phyloP scores from a whole-genome alignment of 2,113 vertebrate species.

The Carassius gibelio region DNA sequence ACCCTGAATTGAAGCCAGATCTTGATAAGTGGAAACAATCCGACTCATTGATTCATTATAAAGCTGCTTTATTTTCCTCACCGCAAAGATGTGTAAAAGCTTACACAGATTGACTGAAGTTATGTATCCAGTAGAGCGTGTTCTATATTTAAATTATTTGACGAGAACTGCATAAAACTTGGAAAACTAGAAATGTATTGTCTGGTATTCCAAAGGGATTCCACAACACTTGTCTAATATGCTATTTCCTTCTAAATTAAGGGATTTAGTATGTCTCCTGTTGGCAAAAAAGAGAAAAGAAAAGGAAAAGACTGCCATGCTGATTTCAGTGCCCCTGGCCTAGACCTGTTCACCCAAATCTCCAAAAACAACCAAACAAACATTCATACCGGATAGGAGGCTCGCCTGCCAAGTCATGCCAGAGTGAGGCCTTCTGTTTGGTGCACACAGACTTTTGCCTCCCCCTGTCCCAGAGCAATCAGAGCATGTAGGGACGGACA shows the following conservation, averaged over 20 bases:
- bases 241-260: constrained; percentile 20
- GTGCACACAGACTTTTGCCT: constrained; percentile 55
- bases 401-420: constrained; percentile 59
- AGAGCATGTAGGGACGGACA: constrained; percentile 77
- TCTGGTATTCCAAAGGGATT: background rate
- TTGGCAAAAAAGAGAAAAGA: constrained; percentile 7
- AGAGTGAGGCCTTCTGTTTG: constrained; percentile 66
- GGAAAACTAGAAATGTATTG: background rate
- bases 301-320: constrained; percentile 6
- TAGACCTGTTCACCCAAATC: constrained; percentile 60
- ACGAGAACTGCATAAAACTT: background rate
- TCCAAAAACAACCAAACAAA: constrained; percentile 65
- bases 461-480: constrained; percentile 67
- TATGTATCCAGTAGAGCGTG: background rate
- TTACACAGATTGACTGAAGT: background rate
- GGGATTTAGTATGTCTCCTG: constrained; percentile 8
- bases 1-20: constrained; percentile 45
- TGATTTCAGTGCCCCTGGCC: constrained; percentile 17
- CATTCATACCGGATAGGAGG: constrained; percentile 50
- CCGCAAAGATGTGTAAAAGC: background rate
- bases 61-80: constrained; percentile 18
- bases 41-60: constrained; percentile 36
- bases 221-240: background rate
- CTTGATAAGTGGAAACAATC: constrained; percentile 50
- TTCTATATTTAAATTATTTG: constrained; percentile 4